Conservation (phyloP, 2,113 vertebrate genomes). For the Scophthalmus maximus region DNA sequence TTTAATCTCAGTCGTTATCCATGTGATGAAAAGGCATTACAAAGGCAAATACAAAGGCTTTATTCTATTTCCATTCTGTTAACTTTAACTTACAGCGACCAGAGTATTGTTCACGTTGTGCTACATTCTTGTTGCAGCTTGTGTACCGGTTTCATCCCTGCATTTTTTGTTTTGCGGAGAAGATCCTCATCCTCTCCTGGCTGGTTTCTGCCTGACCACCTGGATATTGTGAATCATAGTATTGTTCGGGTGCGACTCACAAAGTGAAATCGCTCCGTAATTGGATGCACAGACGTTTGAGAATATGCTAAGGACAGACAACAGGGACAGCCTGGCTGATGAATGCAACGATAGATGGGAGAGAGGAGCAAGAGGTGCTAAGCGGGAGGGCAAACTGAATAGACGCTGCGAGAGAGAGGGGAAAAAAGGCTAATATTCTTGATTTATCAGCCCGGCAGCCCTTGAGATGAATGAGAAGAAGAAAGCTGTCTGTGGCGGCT, state of each 20-base stretch:
- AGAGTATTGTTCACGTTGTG: slow-evolving; percentile 12
- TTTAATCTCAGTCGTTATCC: slow-evolving; percentile 51
- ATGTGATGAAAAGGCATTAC: not conserved
- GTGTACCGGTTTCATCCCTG: slow-evolving; percentile 45
- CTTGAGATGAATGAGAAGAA: slow-evolving; percentile 54
- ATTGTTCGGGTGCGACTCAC: slow-evolving; percentile 7
- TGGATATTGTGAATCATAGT: slow-evolving; percentile 14
- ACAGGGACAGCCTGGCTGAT: slow-evolving; percentile 24
- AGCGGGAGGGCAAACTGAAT: slow-evolving; percentile 16
- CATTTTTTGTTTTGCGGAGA: slow-evolving; percentile 41
- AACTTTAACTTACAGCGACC: slow-evolving; percentile 19
- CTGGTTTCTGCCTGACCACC: slow-evolving; percentile 15
- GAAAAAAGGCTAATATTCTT: slow-evolving; percentile 40
- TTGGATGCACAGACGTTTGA: slow-evolving; percentile 1
- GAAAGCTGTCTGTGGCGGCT: slow-evolving; percentile 26
- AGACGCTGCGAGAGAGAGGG: not conserved
- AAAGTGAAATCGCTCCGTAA: not conserved
- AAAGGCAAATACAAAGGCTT: slow-evolving; percentile 3
- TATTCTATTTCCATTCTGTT: slow-evolving; percentile 29
- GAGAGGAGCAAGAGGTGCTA: slow-evolving; percentile 10
- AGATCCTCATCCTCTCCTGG: slow-evolving; percentile 16
- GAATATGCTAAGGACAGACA: slow-evolving; percentile 27
- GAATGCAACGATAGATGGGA: slow-evolving; percentile 37
- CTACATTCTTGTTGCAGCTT: slow-evolving; percentile 12
- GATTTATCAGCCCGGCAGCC: slow-evolving; percentile 56